These are phyloP conservation scores for Pseudorectes ferrugineus DNA, from an alignment of 2,113 vertebrate species.

Conservation along the genomic window DNA sequence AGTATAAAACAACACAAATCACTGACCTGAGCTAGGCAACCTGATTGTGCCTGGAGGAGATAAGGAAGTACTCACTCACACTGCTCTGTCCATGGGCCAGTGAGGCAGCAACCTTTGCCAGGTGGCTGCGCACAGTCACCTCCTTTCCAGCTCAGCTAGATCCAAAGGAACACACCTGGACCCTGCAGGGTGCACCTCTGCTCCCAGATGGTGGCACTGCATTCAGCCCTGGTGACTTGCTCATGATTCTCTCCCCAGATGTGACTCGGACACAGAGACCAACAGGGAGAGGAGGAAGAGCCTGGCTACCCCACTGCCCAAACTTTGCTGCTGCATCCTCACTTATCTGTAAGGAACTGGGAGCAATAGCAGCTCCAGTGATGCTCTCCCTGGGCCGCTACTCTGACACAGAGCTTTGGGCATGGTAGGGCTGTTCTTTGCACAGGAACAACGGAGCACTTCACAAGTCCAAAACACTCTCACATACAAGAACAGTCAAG, in stretches of 20 bases:
- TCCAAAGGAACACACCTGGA: not conserved
- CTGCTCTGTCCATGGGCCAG: not conserved
- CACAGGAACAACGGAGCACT: not conserved
- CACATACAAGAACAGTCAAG: not conserved
- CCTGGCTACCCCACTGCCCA: not conserved
- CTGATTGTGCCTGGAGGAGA: not conserved
- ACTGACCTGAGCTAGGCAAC: not conserved
- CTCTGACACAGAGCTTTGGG: not conserved
- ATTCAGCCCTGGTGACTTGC: not conserved
- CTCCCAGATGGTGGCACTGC: not conserved
- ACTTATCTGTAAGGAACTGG: not conserved
- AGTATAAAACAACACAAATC: not conserved
- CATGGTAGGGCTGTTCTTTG: not conserved
- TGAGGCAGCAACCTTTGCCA: not conserved
- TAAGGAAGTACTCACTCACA: not conserved
- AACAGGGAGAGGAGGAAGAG: not conserved
- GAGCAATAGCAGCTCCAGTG: not conserved
- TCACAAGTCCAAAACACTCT: not conserved
- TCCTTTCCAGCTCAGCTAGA: not conserved
- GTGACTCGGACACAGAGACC: not conserved
- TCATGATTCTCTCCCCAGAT: not conserved
- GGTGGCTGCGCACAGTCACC: not conserved
- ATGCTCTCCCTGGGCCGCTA: not conserved
- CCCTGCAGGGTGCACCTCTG: not conserved
- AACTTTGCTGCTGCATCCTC: not conserved